Evolutionary conservation across 1,140 invertebrate genomes (phyloP).

Genomic region (Glossosoma conforme): DNA sequence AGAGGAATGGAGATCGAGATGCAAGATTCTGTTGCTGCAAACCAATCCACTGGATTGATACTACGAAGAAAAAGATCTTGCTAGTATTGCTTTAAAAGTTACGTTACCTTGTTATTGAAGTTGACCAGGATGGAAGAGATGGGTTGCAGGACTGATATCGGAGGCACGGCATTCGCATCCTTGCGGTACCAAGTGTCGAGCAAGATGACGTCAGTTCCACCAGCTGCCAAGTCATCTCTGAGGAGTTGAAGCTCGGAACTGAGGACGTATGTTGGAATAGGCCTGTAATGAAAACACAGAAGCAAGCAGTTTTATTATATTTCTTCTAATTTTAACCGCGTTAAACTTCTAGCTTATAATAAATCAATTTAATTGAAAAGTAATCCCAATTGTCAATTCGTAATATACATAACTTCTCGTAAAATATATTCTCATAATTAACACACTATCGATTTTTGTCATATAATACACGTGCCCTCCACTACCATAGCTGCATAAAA

Average conservation of each 20-base stretch:
- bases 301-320: slow-evolving; percentile 9
- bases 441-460: background rate
- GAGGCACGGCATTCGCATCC: slow-evolving; percentile 91
- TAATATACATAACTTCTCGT: background rate
- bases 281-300: slow-evolving; percentile 48
- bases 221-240: slow-evolving; percentile 72
- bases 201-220: slow-evolving; percentile 74
- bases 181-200: slow-evolving; percentile 95
- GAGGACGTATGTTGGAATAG: slow-evolving; percentile 92
- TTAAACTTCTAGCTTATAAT: no score
- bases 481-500: background rate
- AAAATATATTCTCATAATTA: background rate
- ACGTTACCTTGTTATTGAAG: slow-evolving; percentile 92
- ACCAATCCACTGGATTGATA: no score
- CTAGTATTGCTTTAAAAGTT: background rate
- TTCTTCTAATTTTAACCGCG: slow-evolving; percentile 1
- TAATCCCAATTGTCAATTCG: no score
- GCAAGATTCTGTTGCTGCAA: no score
- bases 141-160: slow-evolving; percentile 90
- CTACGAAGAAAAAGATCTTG: no score
- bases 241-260: slow-evolving; percentile 87
- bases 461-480: background rate
- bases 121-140: slow-evolving; percentile 96
- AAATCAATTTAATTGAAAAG: no score
- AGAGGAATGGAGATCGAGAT: no score